Evolutionary conservation across 1,140 invertebrate species (phyloP).

Genomic region (Hestina assimilis): DNA sequence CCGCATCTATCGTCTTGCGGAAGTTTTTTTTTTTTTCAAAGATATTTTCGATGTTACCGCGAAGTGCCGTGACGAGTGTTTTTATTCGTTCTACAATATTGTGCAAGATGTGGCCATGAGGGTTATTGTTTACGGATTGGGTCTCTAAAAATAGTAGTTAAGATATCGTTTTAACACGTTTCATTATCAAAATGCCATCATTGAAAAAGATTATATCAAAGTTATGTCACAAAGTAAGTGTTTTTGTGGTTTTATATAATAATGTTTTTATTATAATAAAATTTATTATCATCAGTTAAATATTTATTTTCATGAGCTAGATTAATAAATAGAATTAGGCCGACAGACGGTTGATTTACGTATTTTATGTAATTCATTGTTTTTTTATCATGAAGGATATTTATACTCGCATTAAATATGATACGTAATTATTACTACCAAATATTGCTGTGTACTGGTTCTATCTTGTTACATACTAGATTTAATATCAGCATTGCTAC

Average conservation of each 20-base stretch:
- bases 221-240: conserved; percentile 46
- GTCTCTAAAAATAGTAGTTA: conserved; percentile 26
- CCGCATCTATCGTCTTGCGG: conserved; percentile 26
- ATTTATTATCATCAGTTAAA: background rate
- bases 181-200: conserved; percentile 36
- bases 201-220: conserved; percentile 48
- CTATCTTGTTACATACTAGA: background rate
- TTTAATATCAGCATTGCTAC: background rate
- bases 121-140: conserved; percentile 22
- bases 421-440: background rate
- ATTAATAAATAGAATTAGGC: too few relatives aligned
- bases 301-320: too few relatives aligned
- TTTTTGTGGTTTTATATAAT: conserved; percentile 5
- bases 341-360: too few relatives aligned
- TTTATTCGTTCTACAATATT: conserved; percentile 10
- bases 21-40: conserved; percentile 37
- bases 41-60: conserved; percentile 38
- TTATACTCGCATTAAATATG: too few relatives aligned
- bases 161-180: conserved; percentile 18
- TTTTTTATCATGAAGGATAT: too few relatives aligned
- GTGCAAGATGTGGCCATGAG: conserved; percentile 27
- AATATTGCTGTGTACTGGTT: background rate
- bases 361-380: background rate
- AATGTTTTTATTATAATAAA: background rate
- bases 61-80: conserved; percentile 37